Conservation (phyloP, 2,888 invertebrate genomes). For the Junonia oenone region DNA sequence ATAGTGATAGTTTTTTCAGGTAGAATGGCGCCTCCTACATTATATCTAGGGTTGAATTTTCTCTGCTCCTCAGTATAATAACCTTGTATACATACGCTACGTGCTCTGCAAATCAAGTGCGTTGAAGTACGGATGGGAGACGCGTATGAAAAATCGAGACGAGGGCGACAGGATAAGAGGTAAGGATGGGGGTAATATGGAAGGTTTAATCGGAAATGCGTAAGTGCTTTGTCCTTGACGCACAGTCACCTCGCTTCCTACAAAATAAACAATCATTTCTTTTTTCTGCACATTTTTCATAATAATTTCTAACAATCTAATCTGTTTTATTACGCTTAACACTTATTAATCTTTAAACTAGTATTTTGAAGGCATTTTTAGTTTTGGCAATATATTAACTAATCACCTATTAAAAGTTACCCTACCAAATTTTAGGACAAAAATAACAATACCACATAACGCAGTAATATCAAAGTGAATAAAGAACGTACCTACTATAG, state of each 20-base stretch:
- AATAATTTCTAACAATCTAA: neutral
- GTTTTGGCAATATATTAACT: too few species aligned
- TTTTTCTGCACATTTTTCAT: constrained; percentile 8
- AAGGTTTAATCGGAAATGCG: constrained; percentile 71
- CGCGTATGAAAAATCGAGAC: constrained; percentile 75
- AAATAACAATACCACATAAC: too few species aligned
- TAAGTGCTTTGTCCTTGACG: constrained; percentile 31
- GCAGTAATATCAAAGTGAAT: too few species aligned
- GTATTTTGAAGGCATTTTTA: too few species aligned
- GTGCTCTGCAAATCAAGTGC: constrained; percentile 77
- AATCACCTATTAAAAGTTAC: too few species aligned
- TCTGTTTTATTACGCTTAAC: too few species aligned
- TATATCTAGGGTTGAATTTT: constrained; percentile 46
- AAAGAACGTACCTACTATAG: too few species aligned
- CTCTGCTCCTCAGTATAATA: constrained; percentile 28
- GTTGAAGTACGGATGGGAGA: constrained; percentile 70
- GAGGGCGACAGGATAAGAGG: constrained; percentile 68
- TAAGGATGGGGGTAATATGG: constrained; percentile 50
- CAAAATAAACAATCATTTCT: constrained; percentile 23
- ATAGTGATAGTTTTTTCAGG: constrained; percentile 19
- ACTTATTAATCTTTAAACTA: too few species aligned
- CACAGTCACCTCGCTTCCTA: constrained; percentile 26
- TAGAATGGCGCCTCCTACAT: constrained; percentile 36
- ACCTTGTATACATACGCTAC: constrained; percentile 40
- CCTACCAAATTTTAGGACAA: too few species aligned